phyloP scores from a whole-genome alignment of 2,113 vertebrate genomes.

The Tinamus guttatus region DNA sequence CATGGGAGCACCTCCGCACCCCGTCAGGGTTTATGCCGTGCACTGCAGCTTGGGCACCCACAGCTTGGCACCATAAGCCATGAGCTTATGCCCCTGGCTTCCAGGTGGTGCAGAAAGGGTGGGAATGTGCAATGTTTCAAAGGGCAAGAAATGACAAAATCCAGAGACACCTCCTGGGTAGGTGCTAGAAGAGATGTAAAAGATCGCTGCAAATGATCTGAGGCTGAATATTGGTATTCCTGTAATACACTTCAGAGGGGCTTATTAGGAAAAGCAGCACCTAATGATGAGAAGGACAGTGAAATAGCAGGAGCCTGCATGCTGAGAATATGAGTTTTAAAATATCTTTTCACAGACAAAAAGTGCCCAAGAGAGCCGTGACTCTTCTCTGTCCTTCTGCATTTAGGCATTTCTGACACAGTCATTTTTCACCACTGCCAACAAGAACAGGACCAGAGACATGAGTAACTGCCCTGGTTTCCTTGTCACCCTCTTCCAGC shows the following conservation, averaged over 20 bases:
- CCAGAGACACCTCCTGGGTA: neutral
- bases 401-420: neutral
- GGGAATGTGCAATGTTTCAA: neutral
- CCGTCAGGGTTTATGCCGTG: rapidly evolving
- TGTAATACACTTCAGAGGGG: neutral
- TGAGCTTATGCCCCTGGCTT: neutral
- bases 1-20: neutral
- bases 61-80: neutral
- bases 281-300: neutral
- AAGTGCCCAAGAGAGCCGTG: neutral
- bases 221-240: neutral
- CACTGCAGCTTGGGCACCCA: too few relatives aligned
- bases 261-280: neutral
- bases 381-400: neutral
- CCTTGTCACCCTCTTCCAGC: neutral
- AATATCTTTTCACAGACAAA: neutral
- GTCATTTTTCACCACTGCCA: neutral
- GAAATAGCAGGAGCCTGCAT: neutral
- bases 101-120: neutral
- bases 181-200: neutral
- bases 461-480: neutral
- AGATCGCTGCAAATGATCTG: neutral
- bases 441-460: neutral
- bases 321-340: neutral
- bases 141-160: neutral